phyloP scores from a whole-genome alignment of 2,797 vertebrate species.

The Scleropages formosus region DNA sequence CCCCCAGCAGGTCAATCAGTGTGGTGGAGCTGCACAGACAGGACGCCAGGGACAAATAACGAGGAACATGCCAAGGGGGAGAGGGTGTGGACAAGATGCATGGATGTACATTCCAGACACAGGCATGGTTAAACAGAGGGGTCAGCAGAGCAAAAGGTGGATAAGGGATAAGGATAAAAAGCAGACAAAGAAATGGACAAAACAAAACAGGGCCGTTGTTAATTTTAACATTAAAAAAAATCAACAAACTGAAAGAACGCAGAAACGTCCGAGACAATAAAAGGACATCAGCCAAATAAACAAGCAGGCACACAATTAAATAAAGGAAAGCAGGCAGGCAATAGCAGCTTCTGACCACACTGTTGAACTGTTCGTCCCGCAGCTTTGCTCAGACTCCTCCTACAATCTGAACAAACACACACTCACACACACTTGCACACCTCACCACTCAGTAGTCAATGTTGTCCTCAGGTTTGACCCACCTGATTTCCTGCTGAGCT shows the following conservation, averaged over 20 bases:
- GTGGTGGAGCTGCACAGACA: constrained; percentile 51
- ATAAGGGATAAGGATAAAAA: background rate
- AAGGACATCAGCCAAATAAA: background rate
- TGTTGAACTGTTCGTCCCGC: background rate
- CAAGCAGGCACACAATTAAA: background rate
- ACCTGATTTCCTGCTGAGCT: constrained; percentile 91
- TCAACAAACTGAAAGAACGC: constrained; percentile 5
- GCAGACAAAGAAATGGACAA: constrained; percentile 21
- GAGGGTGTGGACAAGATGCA: constrained; percentile 24
- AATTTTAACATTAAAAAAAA: constrained; percentile 27
- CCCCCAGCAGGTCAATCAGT: constrained; percentile 50
- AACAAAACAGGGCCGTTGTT: constrained; percentile 1
- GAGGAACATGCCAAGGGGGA: background rate
- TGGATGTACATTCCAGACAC: constrained; percentile 19
- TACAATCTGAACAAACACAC: background rate
- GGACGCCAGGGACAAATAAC: background rate
- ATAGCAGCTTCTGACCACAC: constrained; percentile 6
- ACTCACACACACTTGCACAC: background rate
- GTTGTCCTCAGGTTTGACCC: constrained; percentile 35
- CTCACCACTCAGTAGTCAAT: background rate
- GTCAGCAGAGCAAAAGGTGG: constrained; percentile 55
- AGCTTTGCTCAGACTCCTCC: background rate
- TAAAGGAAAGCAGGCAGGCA: background rate
- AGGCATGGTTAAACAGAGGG: constrained; percentile 59
- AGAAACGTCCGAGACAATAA: background rate